Evolutionary conservation across 2,113 vertebrate genomes (phyloP), one percentile per base, ranked within the genome.

Genomic region (Leiothrix lutea): DNA sequence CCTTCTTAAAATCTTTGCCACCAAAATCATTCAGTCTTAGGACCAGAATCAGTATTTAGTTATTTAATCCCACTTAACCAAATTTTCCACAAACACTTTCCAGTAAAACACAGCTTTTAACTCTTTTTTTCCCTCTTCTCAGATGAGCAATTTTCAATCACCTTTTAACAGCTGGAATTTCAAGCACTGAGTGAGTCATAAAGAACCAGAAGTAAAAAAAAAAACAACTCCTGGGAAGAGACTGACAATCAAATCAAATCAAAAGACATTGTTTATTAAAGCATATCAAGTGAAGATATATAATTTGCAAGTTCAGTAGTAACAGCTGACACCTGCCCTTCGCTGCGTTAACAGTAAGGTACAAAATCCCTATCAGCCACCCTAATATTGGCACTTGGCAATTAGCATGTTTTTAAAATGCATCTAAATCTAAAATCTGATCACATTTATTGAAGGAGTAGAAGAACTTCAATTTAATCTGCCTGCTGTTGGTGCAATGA

Each of bases 381-480:
- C 29, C 80, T 24, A 44, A 61, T 6, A 51, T 5, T 53, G 56
- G 38, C 84, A 61, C 17, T 57, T 65, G 45, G 47, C 85, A 95
- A 94, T 84, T 86, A 87, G 45, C 40, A 36, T 61, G 80, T 36
- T 77, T 85, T 88, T 47, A 85, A 93, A 95, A 96, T 9, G 38
- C 71, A 83, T 10, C 54, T 61, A 28, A 38, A 61, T 12, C 36
- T 53, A 21, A 88, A 57, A 64, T 44, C 11, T 9, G 28, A 69
- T 50, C 86, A 86, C 64, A 60, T 51, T 80, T 80, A 62, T 15
- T 22, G 13, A 5, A 81, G 66, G 90, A 85, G 65, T 4, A 85
- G 60, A 94, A 85, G 84, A 79, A 94, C 67, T 96, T 66, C 31
- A 71, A 50, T 88, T 82, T 81, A 58, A 69, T 40, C 47, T 65